Percentiles rank a stretch among this genome's conserved stretches.
Conservation (phyloP, 2,113 vertebrate species). For the Poeciliopsis prolifica region DNA sequence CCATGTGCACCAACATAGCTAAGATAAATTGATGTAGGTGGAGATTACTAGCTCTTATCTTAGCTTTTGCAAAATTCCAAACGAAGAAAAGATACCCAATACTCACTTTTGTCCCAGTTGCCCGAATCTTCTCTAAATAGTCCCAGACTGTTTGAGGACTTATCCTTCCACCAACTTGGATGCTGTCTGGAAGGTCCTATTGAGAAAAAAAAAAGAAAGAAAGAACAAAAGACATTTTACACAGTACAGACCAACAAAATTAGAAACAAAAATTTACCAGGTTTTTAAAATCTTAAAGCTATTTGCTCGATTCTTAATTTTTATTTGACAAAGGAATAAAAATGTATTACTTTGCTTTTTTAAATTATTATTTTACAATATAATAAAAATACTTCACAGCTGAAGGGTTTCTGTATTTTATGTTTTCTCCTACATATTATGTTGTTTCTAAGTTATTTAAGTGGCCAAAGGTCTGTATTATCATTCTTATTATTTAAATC, state of each 20-base stretch:
- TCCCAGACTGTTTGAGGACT: conserved; percentile 98
- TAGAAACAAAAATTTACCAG: not conserved
- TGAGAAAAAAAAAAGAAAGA: not conserved
- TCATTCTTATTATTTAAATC: no score
- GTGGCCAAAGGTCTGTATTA: no score
- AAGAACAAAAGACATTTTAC: no score
- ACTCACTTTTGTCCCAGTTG: conserved; percentile 95
- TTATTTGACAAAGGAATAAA: no score
- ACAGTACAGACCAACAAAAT: not conserved
- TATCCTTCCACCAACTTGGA: conserved; percentile 96
- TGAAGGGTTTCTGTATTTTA: no score
- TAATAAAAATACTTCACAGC: no score
- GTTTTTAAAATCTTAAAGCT: no score
- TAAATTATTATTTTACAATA: no score
- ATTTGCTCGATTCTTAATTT: no score
- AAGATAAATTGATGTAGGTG: not conserved
- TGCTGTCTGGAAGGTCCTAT: conserved; percentile 95
- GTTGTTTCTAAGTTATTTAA: no score
- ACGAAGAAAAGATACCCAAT: not conserved
- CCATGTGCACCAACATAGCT: not conserved
- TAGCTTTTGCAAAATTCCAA: not conserved
- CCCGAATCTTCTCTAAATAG: conserved; percentile 98
- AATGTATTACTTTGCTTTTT: no score
- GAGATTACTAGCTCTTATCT: not conserved
- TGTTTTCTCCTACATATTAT: no score